Evolutionary conservation across 2,797 vertebrate genomes (phyloP).

Genomic region (Falco berigora): DNA sequence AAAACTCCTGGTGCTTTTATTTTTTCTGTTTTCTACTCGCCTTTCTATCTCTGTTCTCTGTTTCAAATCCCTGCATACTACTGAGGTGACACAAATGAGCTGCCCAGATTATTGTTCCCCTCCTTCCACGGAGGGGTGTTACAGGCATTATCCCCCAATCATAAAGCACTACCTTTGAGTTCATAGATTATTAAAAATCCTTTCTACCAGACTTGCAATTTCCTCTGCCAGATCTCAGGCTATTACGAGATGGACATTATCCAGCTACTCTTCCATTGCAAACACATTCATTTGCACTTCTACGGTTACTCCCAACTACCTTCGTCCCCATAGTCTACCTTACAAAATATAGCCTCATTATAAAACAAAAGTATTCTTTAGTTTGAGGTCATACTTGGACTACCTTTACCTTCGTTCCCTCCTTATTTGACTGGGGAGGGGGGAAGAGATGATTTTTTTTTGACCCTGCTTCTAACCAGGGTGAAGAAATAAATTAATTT

Average conservation of each 20-base stretch:
- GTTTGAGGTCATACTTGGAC: not conserved
- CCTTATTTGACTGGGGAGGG: not conserved
- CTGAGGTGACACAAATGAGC: not conserved
- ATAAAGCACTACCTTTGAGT: not conserved
- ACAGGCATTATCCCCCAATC: not conserved
- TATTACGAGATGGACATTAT: not conserved
- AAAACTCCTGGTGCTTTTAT: not conserved
- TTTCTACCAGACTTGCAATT: slow-evolving; percentile 16
- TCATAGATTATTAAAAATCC: slow-evolving; percentile 7
- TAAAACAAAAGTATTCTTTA: not conserved
- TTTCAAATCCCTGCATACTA: not conserved
- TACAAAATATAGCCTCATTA: not conserved
- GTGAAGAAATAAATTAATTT: not conserved
- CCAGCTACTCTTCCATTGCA: not conserved
- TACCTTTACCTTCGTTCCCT: not conserved
- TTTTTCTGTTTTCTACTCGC: not conserved
- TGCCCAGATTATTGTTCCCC: not conserved
- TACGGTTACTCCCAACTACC: not conserved
- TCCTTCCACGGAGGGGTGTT: not conserved
- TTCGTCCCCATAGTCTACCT: not conserved
- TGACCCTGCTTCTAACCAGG: not conserved
- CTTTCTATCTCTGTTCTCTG: not conserved
- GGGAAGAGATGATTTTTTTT: not conserved
- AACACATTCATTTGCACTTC: not conserved
- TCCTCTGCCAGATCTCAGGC: not conserved